A percentile compares a stretch with the other conserved stretches of the same genome.
Conservation (phyloP, 2,113 vertebrate species). For the Lethenteron camtschaticum region DNA sequence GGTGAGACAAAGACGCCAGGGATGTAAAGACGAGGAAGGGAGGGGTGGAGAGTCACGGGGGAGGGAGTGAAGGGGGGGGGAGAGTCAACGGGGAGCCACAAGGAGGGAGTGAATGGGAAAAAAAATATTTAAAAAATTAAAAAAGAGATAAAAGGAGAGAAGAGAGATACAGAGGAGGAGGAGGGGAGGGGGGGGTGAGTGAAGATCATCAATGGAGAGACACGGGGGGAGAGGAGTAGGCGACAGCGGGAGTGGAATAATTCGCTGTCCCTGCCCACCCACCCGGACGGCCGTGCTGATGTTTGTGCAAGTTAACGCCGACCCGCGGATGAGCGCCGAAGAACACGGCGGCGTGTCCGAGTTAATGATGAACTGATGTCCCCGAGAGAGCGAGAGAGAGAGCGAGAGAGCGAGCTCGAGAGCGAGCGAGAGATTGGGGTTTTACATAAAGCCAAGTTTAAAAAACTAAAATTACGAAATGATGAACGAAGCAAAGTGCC, state of each 20-base stretch:
- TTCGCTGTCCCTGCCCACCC: no score
- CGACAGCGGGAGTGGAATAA: background rate
- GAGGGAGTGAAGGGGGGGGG: background rate
- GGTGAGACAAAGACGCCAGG: background rate
- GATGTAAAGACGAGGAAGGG: background rate
- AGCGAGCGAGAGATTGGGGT: no score
- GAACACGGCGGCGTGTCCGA: no score
- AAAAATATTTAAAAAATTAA: background rate
- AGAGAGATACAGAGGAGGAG: background rate
- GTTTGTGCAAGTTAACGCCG: no score
- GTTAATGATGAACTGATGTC: no score
- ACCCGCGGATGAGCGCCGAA: no score
- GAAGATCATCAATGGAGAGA: background rate
- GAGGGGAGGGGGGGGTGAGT: background rate
- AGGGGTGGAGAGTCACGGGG: background rate
- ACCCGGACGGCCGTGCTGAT: no score
- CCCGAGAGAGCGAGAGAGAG: no score
- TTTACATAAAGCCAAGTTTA: no score
- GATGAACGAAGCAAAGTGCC: no score
- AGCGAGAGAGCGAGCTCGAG: no score
- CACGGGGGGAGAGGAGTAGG: conserved; percentile 1
- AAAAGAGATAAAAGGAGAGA: background rate
- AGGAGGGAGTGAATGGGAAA: background rate
- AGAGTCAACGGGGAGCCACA: background rate
- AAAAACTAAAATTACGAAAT: no score